phyloP scores from a whole-genome alignment of 30 jellyfish, hydroid and myxozoan species.

The Mastigias papua region DNA sequence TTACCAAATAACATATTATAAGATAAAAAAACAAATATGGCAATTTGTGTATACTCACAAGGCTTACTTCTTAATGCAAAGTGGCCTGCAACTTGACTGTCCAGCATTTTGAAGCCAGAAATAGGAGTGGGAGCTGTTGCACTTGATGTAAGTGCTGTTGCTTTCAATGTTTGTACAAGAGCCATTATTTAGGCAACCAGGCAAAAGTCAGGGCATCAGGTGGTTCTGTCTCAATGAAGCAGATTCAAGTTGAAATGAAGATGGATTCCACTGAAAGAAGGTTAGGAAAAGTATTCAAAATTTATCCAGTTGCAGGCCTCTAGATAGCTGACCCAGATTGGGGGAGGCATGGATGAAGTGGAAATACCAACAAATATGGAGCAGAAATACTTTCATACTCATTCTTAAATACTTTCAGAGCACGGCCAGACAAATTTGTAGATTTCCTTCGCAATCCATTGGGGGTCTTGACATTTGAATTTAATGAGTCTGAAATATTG shows the following conservation, averaged over 20 bases:
- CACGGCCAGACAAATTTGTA: no score
- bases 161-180: conserved; percentile 34
- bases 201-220: not conserved
- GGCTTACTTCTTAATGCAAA: conserved; percentile 47
- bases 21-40: no score
- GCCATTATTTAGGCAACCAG: conserved; percentile 10
- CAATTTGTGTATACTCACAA: conserved; percentile 8
- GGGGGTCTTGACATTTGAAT: no score
- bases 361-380: no score
- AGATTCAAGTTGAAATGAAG: not conserved
- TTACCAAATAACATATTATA: no score
- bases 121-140: conserved; percentile 50
- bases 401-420: no score
- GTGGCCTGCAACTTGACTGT: conserved; percentile 83
- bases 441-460: no score
- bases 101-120: conserved; percentile 54
- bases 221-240: not conserved
- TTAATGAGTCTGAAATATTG: no score
- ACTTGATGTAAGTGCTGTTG: conserved; percentile 52
- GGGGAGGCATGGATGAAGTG: no score
- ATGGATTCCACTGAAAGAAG: not conserved
- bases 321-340: no score
- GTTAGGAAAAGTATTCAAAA: not conserved
- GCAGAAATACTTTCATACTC: no score
- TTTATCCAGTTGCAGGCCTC: no score